phyloP scores from a whole-genome alignment of 2,797 vertebrate species.

The Hypotaenidia philippensis region DNA sequence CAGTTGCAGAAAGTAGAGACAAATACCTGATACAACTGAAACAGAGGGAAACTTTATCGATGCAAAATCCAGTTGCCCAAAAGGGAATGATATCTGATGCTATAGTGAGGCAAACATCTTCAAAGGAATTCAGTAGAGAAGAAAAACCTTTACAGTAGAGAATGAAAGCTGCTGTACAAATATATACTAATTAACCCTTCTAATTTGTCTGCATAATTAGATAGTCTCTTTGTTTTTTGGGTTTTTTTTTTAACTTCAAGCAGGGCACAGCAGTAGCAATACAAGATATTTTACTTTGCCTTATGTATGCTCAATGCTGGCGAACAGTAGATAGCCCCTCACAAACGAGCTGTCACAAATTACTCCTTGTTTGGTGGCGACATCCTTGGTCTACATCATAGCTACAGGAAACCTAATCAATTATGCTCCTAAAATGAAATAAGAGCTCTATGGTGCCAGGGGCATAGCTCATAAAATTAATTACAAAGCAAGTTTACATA shows the following conservation, averaged over 20 bases:
- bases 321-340: constrained; percentile 10
- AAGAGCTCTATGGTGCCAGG: constrained; percentile 61
- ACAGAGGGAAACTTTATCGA: not conserved
- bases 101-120: not conserved
- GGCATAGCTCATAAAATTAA: constrained; percentile 72
- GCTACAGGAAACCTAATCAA: constrained; percentile 73
- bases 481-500: constrained; percentile 73
- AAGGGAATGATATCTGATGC: not conserved
- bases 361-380: constrained; percentile 40
- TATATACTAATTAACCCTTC: constrained; percentile 4
- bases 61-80: not conserved
- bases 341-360: constrained; percentile 67
- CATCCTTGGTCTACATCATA: constrained; percentile 57
- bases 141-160: not conserved
- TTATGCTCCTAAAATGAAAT: constrained; percentile 74
- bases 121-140: not conserved
- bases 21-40: not conserved
- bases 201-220: constrained; percentile 28
- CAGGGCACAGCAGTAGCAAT: not conserved
- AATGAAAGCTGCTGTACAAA: constrained; percentile 10
- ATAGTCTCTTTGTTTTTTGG: not conserved
- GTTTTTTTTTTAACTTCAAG: not conserved
- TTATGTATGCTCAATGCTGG: not conserved
- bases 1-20: not conserved
- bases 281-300: constrained; percentile 40